Conservation (phyloP, 2,888 invertebrate genomes). For the Glomeris marginata region DNA sequence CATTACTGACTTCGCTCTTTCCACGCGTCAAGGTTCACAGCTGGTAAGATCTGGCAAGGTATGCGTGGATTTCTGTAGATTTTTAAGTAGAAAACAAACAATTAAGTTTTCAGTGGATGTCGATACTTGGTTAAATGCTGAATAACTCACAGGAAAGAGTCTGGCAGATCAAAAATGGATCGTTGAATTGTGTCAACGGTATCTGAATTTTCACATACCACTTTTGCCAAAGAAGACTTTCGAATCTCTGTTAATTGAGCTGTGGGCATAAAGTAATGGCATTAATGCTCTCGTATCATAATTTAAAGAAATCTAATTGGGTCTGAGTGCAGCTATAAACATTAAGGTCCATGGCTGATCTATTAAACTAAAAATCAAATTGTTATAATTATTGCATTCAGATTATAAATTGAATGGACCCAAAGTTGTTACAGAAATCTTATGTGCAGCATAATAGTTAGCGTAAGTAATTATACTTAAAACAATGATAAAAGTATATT, state of each 20-base stretch:
- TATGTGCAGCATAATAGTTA: too few relatives aligned
- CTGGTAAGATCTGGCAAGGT: conserved; percentile 63
- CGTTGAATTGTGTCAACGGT: conserved; percentile 69
- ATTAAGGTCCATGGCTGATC: not conserved
- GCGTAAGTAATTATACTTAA: too few relatives aligned
- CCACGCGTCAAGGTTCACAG: conserved; percentile 69
- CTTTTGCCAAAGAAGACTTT: conserved; percentile 66
- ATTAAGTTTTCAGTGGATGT: not conserved
- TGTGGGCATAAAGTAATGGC: not conserved
- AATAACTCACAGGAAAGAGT: conserved; percentile 54
- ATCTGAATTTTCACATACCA: conserved; percentile 82
- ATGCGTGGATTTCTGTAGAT: conserved; percentile 60
- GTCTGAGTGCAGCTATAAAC: not conserved
- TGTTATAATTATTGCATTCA: too few relatives aligned
- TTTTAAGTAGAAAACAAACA: not conserved
- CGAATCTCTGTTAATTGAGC: conserved; percentile 65
- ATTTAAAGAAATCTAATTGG: too few relatives aligned
- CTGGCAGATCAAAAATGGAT: conserved; percentile 76
- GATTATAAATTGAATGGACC: too few relatives aligned
- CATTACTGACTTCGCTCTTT: conserved; percentile 38
- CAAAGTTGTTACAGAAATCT: too few relatives aligned
- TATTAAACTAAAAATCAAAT: not conserved
- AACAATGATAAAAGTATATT: not conserved
- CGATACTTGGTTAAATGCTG: conserved; percentile 3
- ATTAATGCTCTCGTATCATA: too few relatives aligned